Evolutionary conservation across 2,113 vertebrate genomes (phyloP), one percentile per base, ranked within the genome.

Genomic region (Apeltes quadracus): DNA sequence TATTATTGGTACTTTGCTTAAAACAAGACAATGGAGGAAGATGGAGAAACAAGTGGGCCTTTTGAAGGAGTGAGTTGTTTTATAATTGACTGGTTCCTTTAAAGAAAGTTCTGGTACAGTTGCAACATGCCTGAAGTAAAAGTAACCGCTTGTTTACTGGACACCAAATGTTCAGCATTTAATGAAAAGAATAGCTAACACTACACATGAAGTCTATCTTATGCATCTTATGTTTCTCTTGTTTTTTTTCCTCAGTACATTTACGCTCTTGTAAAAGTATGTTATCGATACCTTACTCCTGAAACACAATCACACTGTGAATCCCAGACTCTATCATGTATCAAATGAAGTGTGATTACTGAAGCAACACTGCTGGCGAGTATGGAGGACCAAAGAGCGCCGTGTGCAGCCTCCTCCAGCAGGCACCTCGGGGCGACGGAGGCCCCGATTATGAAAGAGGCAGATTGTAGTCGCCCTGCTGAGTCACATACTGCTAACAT

Each of bases 401-500:
- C 55, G 44, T 32, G 38, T 6, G 41, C 43, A 32, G 55, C 53
- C 43, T 34, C 13, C 38, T 69, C 25, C 4, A 48, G 3, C 8
- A 22, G 44, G 32, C 38, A 74, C 56, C 75, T 79, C 69, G 71
- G 43, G 59, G 63, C 27, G 13, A 39, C 7, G 44, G 46, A 56
- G 75, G 63, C 54, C 25, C 22, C 3, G 36, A 67, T 84, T 85
- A 82, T 85, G 72, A 91, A 88, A 87, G 81, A 85, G 71, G 59
- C 53, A n/a, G 66, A 74, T 64, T 88, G 77, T 80, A 39, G 65
- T 81, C 13, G 7, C 68, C 71, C 77, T 84, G 87, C 84, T 88
- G 84, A 91, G 84, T 90, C 89, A 92, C 84, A 75, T 51, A 76
- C 61, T 79, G 82, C 56, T 75, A 61, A 74, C 82, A 78, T 66